Percentiles rank a stretch among this genome's conserved stretches.
Conservation (phyloP, 2,888 invertebrate genomes). For the Andrena trimmerana region DNA sequence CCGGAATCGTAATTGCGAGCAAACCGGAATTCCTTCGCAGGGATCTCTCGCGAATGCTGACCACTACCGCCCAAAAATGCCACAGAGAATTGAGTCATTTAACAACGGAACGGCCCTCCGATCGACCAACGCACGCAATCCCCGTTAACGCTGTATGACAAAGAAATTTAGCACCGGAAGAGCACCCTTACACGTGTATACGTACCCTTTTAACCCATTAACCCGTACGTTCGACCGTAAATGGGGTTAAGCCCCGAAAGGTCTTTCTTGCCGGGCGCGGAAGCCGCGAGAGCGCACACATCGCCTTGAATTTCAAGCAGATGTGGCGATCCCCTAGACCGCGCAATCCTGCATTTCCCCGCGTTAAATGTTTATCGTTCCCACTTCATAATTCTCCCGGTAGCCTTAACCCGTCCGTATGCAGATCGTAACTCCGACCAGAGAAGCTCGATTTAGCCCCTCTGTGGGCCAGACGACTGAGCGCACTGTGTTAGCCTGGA, state of each 20-base stretch:
- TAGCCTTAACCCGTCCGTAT: conserved; percentile 7
- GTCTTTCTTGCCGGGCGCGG: conserved; percentile 59
- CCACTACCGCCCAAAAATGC: conserved; percentile 22
- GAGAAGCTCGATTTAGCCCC: conserved; percentile 28
- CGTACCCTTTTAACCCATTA: conserved; percentile 73
- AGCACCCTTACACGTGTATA: conserved; percentile 51
- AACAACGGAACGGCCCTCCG: not conserved
- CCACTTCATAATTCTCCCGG: conserved; percentile 51
- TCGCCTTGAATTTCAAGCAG: conserved; percentile 72
- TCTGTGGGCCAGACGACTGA: not conserved
- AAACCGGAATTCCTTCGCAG: not conserved
- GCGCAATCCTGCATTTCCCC: conserved; percentile 38
- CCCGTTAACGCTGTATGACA: conserved; percentile 5
- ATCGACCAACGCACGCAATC: not conserved
- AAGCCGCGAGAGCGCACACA: conserved; percentile 48
- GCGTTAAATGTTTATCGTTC: conserved; percentile 60
- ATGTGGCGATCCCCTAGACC: conserved; percentile 57
- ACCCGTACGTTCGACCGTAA: conserved; percentile 68
- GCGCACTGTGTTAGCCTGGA: not conserved
- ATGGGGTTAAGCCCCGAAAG: conserved; percentile 67
- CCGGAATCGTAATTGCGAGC: not conserved
- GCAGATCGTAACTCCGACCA: conserved; percentile 25
- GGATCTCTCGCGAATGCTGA: not conserved
- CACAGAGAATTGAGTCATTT: conserved; percentile 6
- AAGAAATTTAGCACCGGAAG: conserved; percentile 57